A percentile compares a stretch with the other conserved stretches of the same genome.
These are phyloP conservation scores for Bathynomus jamesi DNA, from an alignment of 1,140 invertebrate species.

Conservation along the genomic window DNA sequence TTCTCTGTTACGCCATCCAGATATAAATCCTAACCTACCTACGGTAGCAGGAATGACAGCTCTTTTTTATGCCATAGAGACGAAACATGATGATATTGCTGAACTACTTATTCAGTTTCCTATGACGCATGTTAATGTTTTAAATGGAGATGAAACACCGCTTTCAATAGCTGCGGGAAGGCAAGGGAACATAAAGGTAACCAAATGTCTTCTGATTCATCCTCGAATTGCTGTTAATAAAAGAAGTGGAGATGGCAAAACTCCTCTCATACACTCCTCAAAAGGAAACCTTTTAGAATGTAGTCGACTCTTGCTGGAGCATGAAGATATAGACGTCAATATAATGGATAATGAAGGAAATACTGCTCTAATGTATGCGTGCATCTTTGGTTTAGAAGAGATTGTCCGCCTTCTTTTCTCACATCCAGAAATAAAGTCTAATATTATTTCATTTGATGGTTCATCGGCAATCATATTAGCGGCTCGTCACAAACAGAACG, in stretches of 20 bases:
- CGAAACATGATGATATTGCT: constrained; percentile 27
- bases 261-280: constrained; percentile 86
- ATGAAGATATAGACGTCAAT: constrained; percentile 72
- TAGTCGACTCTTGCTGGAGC: constrained; percentile 66
- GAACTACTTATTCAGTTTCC: constrained; percentile 22
- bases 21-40: constrained; percentile 81
- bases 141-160: constrained; percentile 22
- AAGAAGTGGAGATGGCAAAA: constrained; percentile 82
- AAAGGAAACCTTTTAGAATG: constrained; percentile 85
- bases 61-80: constrained; percentile 22
- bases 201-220: constrained; percentile 14
- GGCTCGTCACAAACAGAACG: constrained; percentile 13
- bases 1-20: constrained; percentile 65
- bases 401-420: constrained; percentile 31
- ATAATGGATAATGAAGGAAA: constrained; percentile 79
- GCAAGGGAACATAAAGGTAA: constrained; percentile 21
- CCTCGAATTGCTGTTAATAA: constrained; percentile 25
- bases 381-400: constrained; percentile 30
- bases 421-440: constrained; percentile 30
- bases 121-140: constrained; percentile 21
- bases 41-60: constrained; percentile 27
- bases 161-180: constrained; percentile 23
- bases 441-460: constrained; percentile 20
- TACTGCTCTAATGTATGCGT: constrained; percentile 57
- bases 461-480: constrained; percentile 29